Percentiles rank a stretch among this genome's conserved stretches.
These are phyloP conservation scores for Scaptodrosophila latifasciaeformis DNA, from an alignment of 2,888 invertebrate species.

Conservation along the genomic window DNA sequence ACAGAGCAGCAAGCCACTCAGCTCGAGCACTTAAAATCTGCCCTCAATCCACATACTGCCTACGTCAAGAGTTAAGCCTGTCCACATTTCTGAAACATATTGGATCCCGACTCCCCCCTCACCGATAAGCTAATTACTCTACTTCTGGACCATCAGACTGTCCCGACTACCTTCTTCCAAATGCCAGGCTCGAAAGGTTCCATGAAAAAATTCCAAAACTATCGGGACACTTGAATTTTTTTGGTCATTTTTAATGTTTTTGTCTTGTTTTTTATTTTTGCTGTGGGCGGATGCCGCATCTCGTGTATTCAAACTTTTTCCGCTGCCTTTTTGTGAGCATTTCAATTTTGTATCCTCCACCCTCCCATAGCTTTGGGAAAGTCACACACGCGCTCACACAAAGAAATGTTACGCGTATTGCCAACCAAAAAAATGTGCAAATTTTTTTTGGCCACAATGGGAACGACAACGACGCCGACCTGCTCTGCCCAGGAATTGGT, in stretches of 20 bases:
- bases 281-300: background rate
- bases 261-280: too few species aligned
- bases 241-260: too few species aligned
- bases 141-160: too few species aligned
- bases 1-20: conserved; percentile 33
- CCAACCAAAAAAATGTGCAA: conserved; percentile 39
- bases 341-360: background rate
- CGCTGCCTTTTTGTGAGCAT: background rate
- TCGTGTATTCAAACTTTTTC: background rate
- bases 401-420: conserved; percentile 35
- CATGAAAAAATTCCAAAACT: too few species aligned
- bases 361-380: too few species aligned
- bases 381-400: conserved; percentile 28
- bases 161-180: too few species aligned
- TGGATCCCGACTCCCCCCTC: too few species aligned
- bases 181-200: too few species aligned
- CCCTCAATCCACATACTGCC: too few species aligned
- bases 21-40: conserved; percentile 4
- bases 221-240: too few species aligned
- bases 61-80: background rate
- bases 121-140: too few species aligned
- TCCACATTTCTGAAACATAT: too few species aligned
- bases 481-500: background rate
- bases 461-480: background rate
- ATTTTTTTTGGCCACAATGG: conserved; percentile 24